Conservation (phyloP, 2,113 vertebrate genomes). For the Myotis lucifugus region DNA sequence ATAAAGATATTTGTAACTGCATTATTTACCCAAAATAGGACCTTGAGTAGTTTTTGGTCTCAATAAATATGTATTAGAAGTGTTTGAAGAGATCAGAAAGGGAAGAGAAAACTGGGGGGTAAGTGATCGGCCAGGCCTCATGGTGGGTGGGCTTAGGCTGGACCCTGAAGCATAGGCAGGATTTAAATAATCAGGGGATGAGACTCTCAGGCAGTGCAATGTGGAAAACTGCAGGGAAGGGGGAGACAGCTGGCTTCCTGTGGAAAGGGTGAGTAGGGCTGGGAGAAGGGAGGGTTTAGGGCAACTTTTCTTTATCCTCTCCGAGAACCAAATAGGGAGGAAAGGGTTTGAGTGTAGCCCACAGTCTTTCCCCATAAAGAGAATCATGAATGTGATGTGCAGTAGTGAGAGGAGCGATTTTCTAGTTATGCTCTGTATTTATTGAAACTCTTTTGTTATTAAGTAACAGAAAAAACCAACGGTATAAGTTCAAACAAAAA, state of each 20-base stretch:
- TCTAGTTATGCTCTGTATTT: neutral
- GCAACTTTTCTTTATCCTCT: neutral
- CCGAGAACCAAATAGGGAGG: neutral
- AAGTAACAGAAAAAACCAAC: neutral
- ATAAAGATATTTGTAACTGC: neutral
- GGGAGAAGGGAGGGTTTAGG: neutral
- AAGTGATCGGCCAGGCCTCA: neutral
- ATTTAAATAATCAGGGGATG: neutral
- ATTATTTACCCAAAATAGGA: neutral
- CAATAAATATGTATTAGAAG: neutral
- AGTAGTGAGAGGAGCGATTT: neutral
- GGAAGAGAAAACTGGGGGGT: neutral
- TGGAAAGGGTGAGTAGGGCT: neutral
- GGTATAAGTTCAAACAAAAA: neutral
- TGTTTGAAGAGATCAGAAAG: neutral
- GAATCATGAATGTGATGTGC: neutral
- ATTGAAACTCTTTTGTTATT: neutral
- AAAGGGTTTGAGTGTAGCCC: neutral
- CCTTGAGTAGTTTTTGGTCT: neutral
- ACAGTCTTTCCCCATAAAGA: neutral
- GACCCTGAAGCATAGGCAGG: neutral
- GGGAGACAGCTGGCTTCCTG: neutral
- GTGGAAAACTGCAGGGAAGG: neutral
- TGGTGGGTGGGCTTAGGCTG: neutral
- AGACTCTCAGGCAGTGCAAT: neutral